Percentiles rank a stretch among this genome's conserved stretches.
Evolutionary conservation across 2,113 vertebrate genomes (phyloP).

Genomic region (Platichthys flesus): DNA sequence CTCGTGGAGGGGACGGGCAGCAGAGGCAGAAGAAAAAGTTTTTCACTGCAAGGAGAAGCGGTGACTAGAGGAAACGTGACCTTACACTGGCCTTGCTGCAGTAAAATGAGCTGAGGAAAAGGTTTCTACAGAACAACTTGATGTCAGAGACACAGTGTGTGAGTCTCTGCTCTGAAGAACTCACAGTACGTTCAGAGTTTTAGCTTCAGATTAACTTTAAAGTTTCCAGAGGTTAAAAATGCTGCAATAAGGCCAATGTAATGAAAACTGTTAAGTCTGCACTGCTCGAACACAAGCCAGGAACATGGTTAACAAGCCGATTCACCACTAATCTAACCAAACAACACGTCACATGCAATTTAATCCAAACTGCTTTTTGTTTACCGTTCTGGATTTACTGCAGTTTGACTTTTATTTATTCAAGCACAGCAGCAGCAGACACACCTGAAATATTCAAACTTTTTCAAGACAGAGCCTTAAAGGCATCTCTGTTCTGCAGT

Average conservation of each 20-base stretch:
- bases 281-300: slow-evolving; percentile 59
- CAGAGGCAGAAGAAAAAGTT: slow-evolving; percentile 32
- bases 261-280: slow-evolving; percentile 15
- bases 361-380: no score
- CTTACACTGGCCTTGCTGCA: slow-evolving; percentile 27
- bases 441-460: not conserved
- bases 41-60: slow-evolving; percentile 59
- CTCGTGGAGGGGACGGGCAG: slow-evolving; percentile 29
- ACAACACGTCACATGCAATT: no score
- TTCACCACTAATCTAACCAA: not conserved
- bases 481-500: not conserved
- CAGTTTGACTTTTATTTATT: no score
- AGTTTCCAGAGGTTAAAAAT: slow-evolving; percentile 18
- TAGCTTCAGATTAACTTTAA: not conserved
- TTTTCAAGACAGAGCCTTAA: not conserved
- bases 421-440: not conserved
- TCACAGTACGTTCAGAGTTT: not conserved
- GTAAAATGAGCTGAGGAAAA: slow-evolving; percentile 17
- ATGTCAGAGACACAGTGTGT: not conserved
- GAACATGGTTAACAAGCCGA: not conserved
- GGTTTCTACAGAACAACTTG: no score
- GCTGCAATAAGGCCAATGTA: slow-evolving; percentile 27
- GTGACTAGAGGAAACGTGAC: slow-evolving; percentile 10
- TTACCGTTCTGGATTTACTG: no score
- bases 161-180: not conserved